Base-by-base conservation (phyloP, 2,797 vertebrate species). In the Avahi laniger region DNA sequence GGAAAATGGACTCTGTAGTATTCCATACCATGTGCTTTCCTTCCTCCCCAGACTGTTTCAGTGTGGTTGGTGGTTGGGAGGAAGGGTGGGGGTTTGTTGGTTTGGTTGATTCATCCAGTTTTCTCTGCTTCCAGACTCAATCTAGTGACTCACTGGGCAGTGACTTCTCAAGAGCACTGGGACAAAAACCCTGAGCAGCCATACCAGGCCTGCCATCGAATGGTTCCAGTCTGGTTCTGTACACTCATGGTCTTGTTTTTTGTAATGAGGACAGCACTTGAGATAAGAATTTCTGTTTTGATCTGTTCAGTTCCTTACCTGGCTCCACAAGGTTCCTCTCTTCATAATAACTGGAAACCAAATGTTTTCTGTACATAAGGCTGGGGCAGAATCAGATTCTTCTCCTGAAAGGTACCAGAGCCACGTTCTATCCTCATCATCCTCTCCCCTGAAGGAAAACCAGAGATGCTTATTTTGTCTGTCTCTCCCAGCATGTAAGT, bases 91-190 rank as follows among this genome's bases (percentile, higher is more conserved):
- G 70, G 63, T 89, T 63, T 81, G 10, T 86, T 87, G 48, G 46
- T 94, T 95, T 78, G 82, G 61, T 65, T 46, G 20, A 50, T 73
- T 86, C n/a, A 91, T 73, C 65, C 57, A 30, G 92, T 93, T 93
- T 94, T 75, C 72, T 72, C 48, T 93, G 86, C 80, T 1, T 1
- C 73, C 38, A 46, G 22, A 54, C 35, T 69, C 43, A 67, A 4
- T 67, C n/a, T 93, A 15, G 72, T 70, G 82, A 84, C 48, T 94
- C 59, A 89, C 30, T 38, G 5, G 5, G 43, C 30, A 79, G 67
- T 54, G 26, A n/a, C 50, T 80, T 73, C 57, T 48, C 54, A 22
- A 80, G 46, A 87, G 13, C 59, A 4, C 8, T 78, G 54, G 65
- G 57, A 35, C 15, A 43, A 82, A 88, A 38, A 46, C 59, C 67